These are phyloP conservation scores for Catocala nupta DNA, from an alignment of 2,888 invertebrate genomes.

Conservation along the genomic window DNA sequence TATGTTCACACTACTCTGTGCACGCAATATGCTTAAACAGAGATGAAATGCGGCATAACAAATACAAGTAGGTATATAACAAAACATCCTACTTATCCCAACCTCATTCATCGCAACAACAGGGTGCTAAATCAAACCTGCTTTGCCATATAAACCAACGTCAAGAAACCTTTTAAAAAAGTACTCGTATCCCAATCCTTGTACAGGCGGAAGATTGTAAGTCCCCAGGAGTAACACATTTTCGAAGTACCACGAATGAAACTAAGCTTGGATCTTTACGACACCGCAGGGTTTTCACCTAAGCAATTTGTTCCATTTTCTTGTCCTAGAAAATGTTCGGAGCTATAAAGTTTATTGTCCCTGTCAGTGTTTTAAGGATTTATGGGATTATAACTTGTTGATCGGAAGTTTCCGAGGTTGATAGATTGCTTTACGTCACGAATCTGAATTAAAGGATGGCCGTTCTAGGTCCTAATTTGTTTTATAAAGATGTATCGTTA, in stretches of 20 bases:
- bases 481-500: conserved; percentile 20
- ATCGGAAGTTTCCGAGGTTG: conserved; percentile 48
- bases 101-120: too few species aligned
- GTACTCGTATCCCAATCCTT: conserved; percentile 20
- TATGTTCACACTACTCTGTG: too few species aligned
- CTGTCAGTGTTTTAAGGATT: conserved; percentile 56
- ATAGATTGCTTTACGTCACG: conserved; percentile 53
- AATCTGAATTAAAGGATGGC: conserved; percentile 26
- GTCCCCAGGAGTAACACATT: conserved; percentile 64
- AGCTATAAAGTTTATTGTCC: conserved; percentile 61
- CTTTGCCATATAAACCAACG: background rate
- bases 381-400: conserved; percentile 58
- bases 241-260: conserved; percentile 63
- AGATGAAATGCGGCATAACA: too few species aligned
- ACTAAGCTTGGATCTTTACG: conserved; percentile 71
- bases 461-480: conserved; percentile 25
- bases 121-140: background rate
- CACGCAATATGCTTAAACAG: too few species aligned
- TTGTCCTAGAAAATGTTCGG: conserved; percentile 62
- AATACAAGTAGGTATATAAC: too few species aligned
- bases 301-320: conserved; percentile 65
- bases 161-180: conserved; percentile 12
- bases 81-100: too few species aligned
- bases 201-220: conserved; percentile 49
- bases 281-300: conserved; percentile 72